Evolutionary conservation across 2,113 vertebrate species (phyloP), one percentile per base, ranked within the genome.

Genomic region (Pycnonotus jocosus): DNA sequence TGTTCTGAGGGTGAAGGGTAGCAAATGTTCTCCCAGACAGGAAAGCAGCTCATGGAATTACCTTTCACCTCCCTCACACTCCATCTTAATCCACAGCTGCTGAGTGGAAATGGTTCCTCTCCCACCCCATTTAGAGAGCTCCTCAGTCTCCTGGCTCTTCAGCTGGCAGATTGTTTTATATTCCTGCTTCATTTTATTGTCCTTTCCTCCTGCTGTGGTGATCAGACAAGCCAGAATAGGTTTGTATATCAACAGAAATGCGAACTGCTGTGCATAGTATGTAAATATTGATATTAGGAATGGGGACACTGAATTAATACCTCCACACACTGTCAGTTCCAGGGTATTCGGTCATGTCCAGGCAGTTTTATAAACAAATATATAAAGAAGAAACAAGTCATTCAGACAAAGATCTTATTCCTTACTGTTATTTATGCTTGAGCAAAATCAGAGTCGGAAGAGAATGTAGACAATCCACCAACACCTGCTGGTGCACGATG

Each of bases 201-300:
- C 78, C 58, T 95, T 86, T 79, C 69, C 77, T 74, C 95, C 92
- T 68, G 77, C 87, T 71, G 77, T 51, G 78, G 65, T 81, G 92
- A 81, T 94, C 87, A 91, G 89, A 78, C 77, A 84, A 70, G 86
- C 30, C 30, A 66, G 80, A 91, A 61, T 73, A 61, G 51, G 81
- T 92, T 86, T 58, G 33, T 86, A n/a, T 90, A 79, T 65, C 90
- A 79, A 82, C 19, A 85, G 65, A 85, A 76, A 79, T 25, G 20
- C 78, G 90, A 96, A 94, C 86, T 24, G 56, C 89, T 95, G 86
- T 56, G 77, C 78, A 35, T n/a, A 44, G 28, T 33, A 58, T 4
- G 19, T 84, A 94, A 96, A 96, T 89, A 94, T 81, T 95, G 87
- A 92, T 89, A 87, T 81, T 89, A 71, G 57, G 33, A 89, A 78